A percentile compares a stretch with the other conserved stretches of the same genome.
phyloP scores from a whole-genome alignment of 2,797 vertebrate genomes.

The Tangara arthus region DNA sequence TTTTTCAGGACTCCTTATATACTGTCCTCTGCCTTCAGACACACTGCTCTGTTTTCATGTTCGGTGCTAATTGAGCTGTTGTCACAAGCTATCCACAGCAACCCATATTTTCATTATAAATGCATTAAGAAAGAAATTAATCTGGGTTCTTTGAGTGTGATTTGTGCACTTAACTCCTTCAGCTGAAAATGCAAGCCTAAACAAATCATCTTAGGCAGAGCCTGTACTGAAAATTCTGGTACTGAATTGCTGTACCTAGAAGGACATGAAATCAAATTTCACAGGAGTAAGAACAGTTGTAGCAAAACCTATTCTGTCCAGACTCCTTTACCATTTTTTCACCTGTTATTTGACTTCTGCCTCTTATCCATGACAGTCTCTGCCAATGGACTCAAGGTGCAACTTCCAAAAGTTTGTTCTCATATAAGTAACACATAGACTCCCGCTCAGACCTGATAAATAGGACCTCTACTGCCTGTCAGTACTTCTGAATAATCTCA shows the following conservation, averaged over 20 bases:
- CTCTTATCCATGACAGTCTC: background rate
- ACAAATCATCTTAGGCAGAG: background rate
- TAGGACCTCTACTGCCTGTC: background rate
- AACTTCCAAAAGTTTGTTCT: background rate
- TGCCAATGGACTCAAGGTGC: background rate
- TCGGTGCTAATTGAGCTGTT: background rate
- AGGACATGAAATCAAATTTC: background rate
- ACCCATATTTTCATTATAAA: background rate
- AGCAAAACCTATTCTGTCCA: background rate
- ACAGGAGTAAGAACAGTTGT: background rate
- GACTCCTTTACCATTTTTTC: background rate
- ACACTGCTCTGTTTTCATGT: background rate
- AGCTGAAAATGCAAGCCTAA: background rate
- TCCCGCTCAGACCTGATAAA: background rate
- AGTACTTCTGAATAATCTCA: background rate
- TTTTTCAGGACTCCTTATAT: background rate
- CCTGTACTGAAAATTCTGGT: background rate
- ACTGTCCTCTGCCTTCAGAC: background rate
- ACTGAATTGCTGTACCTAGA: background rate
- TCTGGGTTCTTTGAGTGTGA: background rate
- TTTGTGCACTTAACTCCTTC: background rate
- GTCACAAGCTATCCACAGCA: background rate
- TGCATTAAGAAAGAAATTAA: background rate
- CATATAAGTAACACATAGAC: accelerated
- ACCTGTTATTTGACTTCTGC: background rate